phyloP scores from a whole-genome alignment of 1,140 invertebrate genomes.

The Eumaeus atala region DNA sequence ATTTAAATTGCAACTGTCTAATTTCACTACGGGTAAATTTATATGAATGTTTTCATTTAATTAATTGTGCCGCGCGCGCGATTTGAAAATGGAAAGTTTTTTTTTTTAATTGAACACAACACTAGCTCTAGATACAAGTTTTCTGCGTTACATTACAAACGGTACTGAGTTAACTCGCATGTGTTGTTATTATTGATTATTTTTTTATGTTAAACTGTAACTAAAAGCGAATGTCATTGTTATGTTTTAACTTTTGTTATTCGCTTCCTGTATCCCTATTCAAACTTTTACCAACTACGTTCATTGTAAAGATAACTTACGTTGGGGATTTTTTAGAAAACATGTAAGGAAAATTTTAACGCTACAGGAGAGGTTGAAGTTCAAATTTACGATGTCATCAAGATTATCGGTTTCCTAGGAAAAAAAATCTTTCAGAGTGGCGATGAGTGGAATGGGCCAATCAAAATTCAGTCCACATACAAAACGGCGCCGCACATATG shows the following conservation, averaged over 20 bases:
- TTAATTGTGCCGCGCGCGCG: not conserved
- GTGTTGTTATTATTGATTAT: conserved; percentile 3
- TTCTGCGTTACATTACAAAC: not conserved
- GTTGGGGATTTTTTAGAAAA: too few species aligned
- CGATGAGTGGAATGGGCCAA: too few species aligned
- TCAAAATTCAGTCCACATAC: too few species aligned
- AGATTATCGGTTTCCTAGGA: too few species aligned
- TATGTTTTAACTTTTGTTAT: not conserved
- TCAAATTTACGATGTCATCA: too few species aligned
- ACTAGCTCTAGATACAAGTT: conserved; percentile 1
- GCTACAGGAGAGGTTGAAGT: too few species aligned
- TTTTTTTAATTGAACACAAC: conserved; percentile 1
- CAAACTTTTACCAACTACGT: too few species aligned
- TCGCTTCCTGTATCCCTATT: too few species aligned
- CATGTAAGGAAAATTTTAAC: too few species aligned
- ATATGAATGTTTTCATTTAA: not conserved
- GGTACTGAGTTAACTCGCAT: not conserved
- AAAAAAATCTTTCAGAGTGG: too few species aligned
- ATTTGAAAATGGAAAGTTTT: conserved; percentile 2
- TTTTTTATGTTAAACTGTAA: conserved; percentile 3
- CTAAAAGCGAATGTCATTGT: conserved; percentile 2
- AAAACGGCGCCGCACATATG: too few species aligned
- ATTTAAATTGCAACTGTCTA: not conserved
- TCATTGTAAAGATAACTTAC: too few species aligned
- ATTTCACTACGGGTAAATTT: not conserved